A percentile compares a stretch with the other conserved stretches of the same genome.
Evolutionary conservation across 1,140 invertebrate species (phyloP).

Genomic region (Pygmarrhopalites habei): DNA sequence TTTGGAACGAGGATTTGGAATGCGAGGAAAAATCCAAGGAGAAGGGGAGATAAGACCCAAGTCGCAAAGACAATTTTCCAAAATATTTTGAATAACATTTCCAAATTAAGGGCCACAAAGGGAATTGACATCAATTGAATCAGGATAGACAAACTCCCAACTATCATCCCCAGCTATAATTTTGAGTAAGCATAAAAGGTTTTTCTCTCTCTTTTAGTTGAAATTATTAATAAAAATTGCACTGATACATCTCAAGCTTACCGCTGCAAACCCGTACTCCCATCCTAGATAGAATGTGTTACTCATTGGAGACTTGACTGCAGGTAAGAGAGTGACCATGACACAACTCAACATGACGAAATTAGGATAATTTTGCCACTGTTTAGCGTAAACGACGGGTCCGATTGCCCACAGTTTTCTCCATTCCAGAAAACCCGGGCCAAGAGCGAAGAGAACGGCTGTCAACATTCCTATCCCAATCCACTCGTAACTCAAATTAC

Average conservation of each 20-base stretch:
- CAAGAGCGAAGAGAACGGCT: not conserved
- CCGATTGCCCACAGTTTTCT: not conserved
- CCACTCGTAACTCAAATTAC: too few species aligned
- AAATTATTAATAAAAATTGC: too few species aligned
- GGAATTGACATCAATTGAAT: not conserved
- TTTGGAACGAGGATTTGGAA: not conserved
- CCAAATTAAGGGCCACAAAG: not conserved
- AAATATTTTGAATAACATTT: slow-evolving; percentile 1
- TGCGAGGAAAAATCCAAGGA: not conserved
- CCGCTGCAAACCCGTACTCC: not conserved
- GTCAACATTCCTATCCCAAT: too few species aligned
- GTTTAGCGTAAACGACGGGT: not conserved
- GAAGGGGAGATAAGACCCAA: not conserved
- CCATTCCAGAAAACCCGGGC: not conserved
- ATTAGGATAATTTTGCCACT: slow-evolving; percentile 7
- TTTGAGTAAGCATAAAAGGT: not conserved
- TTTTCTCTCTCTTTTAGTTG: not conserved
- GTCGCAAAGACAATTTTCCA: not conserved
- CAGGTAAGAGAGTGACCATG: not conserved
- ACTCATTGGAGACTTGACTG: not conserved
- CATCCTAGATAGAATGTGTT: not conserved
- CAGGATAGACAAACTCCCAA: not conserved
- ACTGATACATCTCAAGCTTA: too few species aligned
- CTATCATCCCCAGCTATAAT: not conserved
- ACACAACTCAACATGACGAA: not conserved